Percentiles rank a stretch among this genome's conserved stretches.
Conservation (phyloP, 1,140 invertebrate genomes). For the Calliopsis andreniformis region DNA sequence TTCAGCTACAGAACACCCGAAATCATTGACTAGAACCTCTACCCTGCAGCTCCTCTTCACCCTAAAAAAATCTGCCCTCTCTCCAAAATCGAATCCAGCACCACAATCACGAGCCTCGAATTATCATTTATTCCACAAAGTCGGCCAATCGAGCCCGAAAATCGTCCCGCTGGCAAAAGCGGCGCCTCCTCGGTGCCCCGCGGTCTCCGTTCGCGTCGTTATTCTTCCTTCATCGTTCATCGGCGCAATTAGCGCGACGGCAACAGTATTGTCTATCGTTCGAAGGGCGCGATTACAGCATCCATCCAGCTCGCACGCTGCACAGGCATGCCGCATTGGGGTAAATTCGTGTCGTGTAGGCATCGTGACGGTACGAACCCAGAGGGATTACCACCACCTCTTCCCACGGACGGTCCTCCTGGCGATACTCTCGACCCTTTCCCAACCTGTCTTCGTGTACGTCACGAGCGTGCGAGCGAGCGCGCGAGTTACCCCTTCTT, state of each 20-base stretch:
- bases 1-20: too few species aligned
- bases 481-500: constrained; percentile 61
- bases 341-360: constrained; percentile 63
- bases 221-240: constrained; percentile 13
- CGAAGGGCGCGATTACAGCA: constrained; percentile 34
- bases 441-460: constrained; percentile 50
- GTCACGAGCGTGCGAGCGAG: constrained; percentile 38
- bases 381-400: constrained; percentile 73
- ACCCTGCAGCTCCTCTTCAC: too few species aligned
- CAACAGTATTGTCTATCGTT: neutral
- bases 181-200: too few species aligned
- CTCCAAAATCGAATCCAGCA: too few species aligned
- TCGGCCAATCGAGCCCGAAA: too few species aligned
- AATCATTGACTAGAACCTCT: too few species aligned
- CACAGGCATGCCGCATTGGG: constrained; percentile 65
- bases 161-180: too few species aligned
- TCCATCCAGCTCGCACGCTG: constrained; percentile 7
- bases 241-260: constrained; percentile 24
- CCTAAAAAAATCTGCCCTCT: too few species aligned
- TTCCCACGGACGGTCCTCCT: constrained; percentile 57
- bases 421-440: constrained; percentile 67
- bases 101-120: too few species aligned
- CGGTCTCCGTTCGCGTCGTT: constrained; percentile 8
- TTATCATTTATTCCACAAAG: too few species aligned
- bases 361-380: constrained; percentile 59